phyloP scores from a whole-genome alignment of 2,113 vertebrate genomes.

The Xenotilapia caudafasciata region DNA sequence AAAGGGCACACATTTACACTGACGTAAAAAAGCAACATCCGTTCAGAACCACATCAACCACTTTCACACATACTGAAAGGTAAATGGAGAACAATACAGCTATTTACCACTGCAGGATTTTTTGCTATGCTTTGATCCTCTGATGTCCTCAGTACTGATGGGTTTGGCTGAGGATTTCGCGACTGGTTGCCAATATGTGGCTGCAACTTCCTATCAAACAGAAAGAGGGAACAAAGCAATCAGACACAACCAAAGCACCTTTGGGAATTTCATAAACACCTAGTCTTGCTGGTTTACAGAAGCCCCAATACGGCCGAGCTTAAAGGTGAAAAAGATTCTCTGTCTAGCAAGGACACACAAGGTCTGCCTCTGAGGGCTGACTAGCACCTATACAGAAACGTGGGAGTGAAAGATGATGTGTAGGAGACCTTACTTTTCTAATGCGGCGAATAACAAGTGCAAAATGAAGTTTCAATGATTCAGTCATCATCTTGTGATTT shows the following conservation, averaged over 20 bases:
- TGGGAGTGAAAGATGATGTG: background rate
- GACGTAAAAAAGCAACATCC: background rate
- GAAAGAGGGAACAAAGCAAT: background rate
- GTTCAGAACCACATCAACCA: background rate
- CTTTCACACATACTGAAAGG: background rate
- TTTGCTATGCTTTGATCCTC: slow-evolving; percentile 64
- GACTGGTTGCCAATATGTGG: slow-evolving; percentile 46
- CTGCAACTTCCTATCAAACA: slow-evolving; percentile 65
- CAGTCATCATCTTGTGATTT: background rate
- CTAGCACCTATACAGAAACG: background rate
- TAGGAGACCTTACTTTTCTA: background rate
- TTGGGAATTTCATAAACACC: background rate
- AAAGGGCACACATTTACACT: background rate
- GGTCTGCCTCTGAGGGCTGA: background rate
- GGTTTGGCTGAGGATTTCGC: slow-evolving; percentile 49
- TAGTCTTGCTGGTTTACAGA: background rate
- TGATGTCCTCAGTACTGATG: slow-evolving; percentile 35
- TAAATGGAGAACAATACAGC: background rate
- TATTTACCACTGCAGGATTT: slow-evolving; percentile 60
- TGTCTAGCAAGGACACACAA: background rate
- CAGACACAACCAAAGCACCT: background rate
- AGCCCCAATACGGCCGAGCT: background rate
- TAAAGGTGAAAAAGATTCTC: background rate
- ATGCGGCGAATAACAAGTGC: background rate
- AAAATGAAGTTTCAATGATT: background rate